Percentiles rank a stretch among this genome's conserved stretches.
phyloP scores from a whole-genome alignment of 2,797 vertebrate species.

The Adelosebastes latens region DNA sequence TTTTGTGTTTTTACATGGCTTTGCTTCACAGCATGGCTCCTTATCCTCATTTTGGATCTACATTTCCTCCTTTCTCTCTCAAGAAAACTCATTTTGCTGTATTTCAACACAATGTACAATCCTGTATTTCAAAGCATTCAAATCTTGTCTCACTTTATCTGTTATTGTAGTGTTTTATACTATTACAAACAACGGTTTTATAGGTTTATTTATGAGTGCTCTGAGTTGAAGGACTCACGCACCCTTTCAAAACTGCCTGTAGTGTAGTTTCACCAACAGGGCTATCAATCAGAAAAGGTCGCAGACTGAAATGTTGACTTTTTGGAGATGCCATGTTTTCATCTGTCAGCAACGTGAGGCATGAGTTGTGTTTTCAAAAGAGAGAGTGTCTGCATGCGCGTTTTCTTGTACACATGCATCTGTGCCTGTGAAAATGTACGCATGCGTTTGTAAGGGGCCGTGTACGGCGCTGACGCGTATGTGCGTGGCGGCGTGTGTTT shows the following conservation, averaged over 20 bases:
- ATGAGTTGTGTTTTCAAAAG: conserved; percentile 49
- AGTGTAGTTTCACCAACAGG: conserved; percentile 15
- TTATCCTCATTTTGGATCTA: not conserved
- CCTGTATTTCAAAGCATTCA: not conserved
- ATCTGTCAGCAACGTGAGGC: conserved; percentile 43
- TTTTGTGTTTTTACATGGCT: not conserved
- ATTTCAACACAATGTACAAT: not conserved
- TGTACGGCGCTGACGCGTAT: conserved; percentile 32
- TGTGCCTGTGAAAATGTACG: not conserved
- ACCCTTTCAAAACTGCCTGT: not conserved
- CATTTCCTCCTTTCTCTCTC: not conserved
- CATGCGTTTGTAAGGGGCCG: conserved; percentile 2
- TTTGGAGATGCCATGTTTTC: conserved; percentile 43
- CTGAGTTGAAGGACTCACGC: not conserved
- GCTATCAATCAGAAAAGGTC: conserved; percentile 45
- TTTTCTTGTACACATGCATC: conserved; percentile 41
- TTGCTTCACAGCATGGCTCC: not conserved
- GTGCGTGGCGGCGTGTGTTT: conserved; percentile 64
- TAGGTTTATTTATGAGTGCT: not conserved
- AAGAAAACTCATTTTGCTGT: not conserved
- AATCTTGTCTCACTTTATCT: not conserved
- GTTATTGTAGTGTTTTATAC: not conserved
- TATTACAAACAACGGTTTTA: not conserved
- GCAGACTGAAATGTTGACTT: conserved; percentile 44
- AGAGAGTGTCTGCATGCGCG: conserved; percentile 29